Conservation (phyloP, 2,113 vertebrate species). For the Sorex araneus region DNA sequence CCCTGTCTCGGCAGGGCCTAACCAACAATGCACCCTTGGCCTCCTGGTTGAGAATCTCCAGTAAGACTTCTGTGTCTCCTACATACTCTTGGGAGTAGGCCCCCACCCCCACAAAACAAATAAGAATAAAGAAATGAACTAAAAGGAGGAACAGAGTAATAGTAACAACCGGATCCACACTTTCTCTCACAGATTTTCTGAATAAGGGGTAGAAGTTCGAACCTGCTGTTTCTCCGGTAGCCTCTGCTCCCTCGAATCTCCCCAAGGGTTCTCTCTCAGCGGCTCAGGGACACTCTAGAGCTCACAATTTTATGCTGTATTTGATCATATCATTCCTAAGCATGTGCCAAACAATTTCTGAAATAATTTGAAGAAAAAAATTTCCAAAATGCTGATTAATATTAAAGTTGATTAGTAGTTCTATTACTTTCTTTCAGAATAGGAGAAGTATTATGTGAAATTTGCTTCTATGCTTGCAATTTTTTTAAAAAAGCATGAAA, state of each 20-base stretch:
- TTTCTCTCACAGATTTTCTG: constrained; percentile 15
- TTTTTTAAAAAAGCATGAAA: not conserved
- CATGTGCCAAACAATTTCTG: not conserved
- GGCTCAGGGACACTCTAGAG: not conserved
- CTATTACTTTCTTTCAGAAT: not conserved
- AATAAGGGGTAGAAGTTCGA: not conserved
- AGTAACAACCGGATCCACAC: not conserved
- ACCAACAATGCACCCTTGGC: too few relatives aligned
- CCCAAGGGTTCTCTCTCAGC: not conserved
- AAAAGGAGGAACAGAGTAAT: not conserved
- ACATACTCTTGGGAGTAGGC: too few relatives aligned
- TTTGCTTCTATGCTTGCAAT: not conserved
- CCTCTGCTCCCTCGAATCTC: not conserved
- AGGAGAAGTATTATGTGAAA: not conserved
- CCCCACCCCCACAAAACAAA: too few relatives aligned
- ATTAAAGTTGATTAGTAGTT: not conserved
- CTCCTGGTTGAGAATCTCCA: too few relatives aligned
- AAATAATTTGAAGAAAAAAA: constrained; percentile 18
- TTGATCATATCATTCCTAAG: not conserved
- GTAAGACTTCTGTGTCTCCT: too few relatives aligned
- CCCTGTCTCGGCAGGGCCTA: too few relatives aligned
- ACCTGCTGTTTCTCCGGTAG: not conserved
- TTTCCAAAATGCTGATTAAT: not conserved
- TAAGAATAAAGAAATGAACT: too few relatives aligned
- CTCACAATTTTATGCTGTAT: not conserved